Base-by-base conservation (phyloP, 2,113 vertebrate species). In the Bujurquina vittata region DNA sequence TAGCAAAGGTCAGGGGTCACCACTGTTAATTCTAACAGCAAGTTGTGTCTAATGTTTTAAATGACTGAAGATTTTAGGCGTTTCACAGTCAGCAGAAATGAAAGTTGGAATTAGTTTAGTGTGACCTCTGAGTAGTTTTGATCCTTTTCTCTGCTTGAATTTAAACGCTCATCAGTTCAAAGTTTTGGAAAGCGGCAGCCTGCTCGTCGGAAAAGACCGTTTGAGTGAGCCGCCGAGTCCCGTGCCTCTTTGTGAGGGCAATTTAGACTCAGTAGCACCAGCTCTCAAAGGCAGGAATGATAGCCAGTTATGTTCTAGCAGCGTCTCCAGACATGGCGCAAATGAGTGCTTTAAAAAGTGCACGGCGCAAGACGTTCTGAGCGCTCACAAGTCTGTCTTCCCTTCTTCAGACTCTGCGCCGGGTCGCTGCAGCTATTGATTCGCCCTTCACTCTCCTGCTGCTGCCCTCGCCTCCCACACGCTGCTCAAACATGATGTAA, bases 401-500 rank as follows among this genome's bases (percentile, higher is more conserved):
- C 67, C 1, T 72, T 33, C 69, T 59, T 79, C 75, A 61, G 18
- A 56, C 22, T 37, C 77, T 55, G 67, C 35, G 29, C 62, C 49
- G 8, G 1, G 4, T 74, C 49, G 76, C 55, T 83, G 63, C 55
- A 87, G 72, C 75, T 83, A 91, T 90, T 83, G 82, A 91, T 87
- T 87, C 80, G 59, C 67, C 61, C 67, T 73, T 4, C 69, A 61
- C 81, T 78, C 84, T 43, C 61, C 79, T 60, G 26, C 80, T 88
- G 75, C 77, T 77, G 75, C 69, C 49, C 54, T 88, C 18, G 58
- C 81, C 81, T 86, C 79, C 81, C 72, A 84, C 84, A 31, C 79
- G 74, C 12, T 56, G 62, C 84, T 87, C 72, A 77, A 82, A 87
- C 72, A 84, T 77, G 73, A 84, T 88, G 81, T 77, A 84, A 87